phyloP scores from a whole-genome alignment of 1,140 invertebrate genomes.

The Tyrophagus putrescentiae region DNA sequence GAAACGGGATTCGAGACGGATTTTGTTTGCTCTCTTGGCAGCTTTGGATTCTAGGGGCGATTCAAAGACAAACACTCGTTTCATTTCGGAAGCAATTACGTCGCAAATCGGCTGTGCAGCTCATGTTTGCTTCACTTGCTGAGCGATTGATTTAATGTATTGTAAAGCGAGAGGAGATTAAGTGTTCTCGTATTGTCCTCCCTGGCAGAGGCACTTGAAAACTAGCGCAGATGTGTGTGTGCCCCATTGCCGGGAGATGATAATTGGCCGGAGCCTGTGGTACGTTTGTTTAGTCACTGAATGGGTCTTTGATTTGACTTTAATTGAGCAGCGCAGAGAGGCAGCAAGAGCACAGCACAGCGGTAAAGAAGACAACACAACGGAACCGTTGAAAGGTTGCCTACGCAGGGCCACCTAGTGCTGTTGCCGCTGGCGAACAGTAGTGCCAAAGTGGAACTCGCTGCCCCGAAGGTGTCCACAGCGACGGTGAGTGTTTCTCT shows the following conservation, averaged over 20 bases:
- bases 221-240: background rate
- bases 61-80: slow-evolving; percentile 6
- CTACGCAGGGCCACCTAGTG: too few species aligned
- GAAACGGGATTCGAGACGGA: too few species aligned
- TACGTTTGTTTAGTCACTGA: too few species aligned
- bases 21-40: too few species aligned
- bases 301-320: slow-evolving; percentile 18
- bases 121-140: too few species aligned
- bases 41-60: too few species aligned
- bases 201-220: background rate
- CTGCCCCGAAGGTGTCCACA: background rate
- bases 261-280: background rate
- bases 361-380: background rate
- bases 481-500: background rate
- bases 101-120: background rate
- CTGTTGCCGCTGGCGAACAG: too few species aligned
- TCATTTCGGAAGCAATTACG: background rate
- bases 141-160: slow-evolving; percentile 3
- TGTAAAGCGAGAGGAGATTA: slow-evolving; percentile 1
- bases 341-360: background rate
- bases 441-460: too few species aligned
- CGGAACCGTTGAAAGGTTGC: slow-evolving; percentile 11
- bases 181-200: background rate
- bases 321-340: slow-evolving; percentile 8
- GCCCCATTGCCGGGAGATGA: background rate